Percentiles rank a stretch among this genome's conserved stretches.
Conservation (phyloP, 2,797 vertebrate genomes). For the Cottoperca gobio region DNA sequence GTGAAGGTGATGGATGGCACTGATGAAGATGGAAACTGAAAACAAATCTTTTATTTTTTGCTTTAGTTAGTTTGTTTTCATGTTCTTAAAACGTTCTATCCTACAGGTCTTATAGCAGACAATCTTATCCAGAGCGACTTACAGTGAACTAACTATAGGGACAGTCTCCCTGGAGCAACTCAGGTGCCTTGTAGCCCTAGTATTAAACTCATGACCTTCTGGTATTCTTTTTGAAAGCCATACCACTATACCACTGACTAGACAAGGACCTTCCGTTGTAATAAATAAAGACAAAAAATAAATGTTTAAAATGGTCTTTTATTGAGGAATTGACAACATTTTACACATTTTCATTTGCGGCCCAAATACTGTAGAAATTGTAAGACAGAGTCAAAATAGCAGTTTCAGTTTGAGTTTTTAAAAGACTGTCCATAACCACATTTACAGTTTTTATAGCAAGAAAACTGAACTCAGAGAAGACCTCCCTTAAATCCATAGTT, state of each 20-base stretch:
- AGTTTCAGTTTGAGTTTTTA: slow-evolving; percentile 43
- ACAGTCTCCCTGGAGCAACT: too few species aligned
- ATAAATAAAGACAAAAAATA: neutral
- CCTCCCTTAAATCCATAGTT: slow-evolving; percentile 50
- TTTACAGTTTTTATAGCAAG: slow-evolving; percentile 32
- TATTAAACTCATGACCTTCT: too few species aligned
- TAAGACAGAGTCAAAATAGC: slow-evolving; percentile 72
- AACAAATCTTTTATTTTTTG: too few species aligned
- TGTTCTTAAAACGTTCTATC: too few species aligned
- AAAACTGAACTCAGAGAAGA: slow-evolving; percentile 35
- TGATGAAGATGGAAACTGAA: neutral
- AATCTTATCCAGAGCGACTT: too few species aligned
- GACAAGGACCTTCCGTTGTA: neutral
- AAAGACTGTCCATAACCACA: slow-evolving; percentile 41
- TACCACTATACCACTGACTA: too few species aligned
- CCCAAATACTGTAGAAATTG: slow-evolving; percentile 70
- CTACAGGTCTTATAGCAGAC: too few species aligned
- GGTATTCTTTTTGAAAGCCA: too few species aligned
- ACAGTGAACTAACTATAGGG: too few species aligned
- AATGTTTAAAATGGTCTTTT: slow-evolving; percentile 63
- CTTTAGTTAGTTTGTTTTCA: neutral
- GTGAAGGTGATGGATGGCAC: too few species aligned
- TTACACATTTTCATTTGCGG: slow-evolving; percentile 52
- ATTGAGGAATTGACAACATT: slow-evolving; percentile 67
- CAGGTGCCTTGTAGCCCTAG: too few species aligned